Evolutionary conservation across 35 echinoderm and acorn worm genomes (phyloP).

Genomic region (Holothuria glaberrima): DNA sequence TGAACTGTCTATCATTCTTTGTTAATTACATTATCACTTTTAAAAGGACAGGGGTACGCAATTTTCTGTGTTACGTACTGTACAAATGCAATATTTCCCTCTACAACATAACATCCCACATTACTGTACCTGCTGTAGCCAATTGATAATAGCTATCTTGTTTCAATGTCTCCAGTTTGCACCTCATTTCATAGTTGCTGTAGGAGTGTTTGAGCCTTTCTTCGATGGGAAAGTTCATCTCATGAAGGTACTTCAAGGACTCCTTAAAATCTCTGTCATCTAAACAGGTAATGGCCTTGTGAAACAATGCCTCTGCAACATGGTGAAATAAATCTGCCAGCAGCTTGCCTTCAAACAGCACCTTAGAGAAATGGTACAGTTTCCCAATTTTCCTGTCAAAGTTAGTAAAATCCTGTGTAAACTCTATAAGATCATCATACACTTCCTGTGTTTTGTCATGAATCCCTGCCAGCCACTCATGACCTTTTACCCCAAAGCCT

Average conservation of each 20-base stretch:
- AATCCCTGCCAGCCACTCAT: background rate
- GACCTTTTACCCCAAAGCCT: background rate
- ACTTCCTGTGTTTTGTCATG: slow-evolving; percentile 1
- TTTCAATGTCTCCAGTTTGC: background rate
- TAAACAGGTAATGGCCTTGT: background rate
- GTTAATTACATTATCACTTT: too few species aligned
- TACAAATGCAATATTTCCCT: too few species aligned
- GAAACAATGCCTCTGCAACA: background rate
- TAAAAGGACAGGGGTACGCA: too few species aligned
- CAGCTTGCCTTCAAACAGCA: background rate
- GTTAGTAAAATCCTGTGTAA: background rate
- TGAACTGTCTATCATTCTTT: too few species aligned
- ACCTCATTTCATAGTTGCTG: background rate
- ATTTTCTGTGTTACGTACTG: too few species aligned
- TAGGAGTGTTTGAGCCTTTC: background rate
- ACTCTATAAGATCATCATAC: background rate
- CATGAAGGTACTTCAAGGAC: slow-evolving; percentile 1
- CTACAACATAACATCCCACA: too few species aligned
- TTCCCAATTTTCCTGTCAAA: background rate
- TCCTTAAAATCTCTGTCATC: background rate
- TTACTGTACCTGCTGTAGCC: background rate
- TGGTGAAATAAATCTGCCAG: background rate
- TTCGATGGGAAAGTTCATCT: background rate
- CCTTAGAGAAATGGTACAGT: background rate
- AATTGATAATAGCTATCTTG: background rate